Conservation (phyloP, 2,797 vertebrate species). For the Gambelia wislizenii region DNA sequence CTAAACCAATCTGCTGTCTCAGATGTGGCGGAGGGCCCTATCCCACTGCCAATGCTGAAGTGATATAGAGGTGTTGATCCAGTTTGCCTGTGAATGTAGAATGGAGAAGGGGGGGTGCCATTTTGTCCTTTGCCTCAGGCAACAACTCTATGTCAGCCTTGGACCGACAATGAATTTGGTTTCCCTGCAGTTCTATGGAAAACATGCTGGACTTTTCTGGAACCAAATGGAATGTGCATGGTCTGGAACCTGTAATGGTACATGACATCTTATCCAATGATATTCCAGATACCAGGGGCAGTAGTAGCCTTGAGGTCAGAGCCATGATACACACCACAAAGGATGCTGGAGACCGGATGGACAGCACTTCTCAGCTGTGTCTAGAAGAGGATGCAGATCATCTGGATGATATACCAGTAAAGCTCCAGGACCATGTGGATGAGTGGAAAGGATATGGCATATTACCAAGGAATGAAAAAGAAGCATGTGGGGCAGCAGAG, state of each 20-base stretch:
- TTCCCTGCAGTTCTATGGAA: constrained; percentile 18
- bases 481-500: neutral
- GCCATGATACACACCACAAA: constrained; percentile 7
- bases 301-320: neutral
- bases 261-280: constrained; percentile 28
- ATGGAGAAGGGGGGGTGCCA: neutral
- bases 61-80: neutral
- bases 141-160: neutral
- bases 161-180: neutral
- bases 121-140: neutral
- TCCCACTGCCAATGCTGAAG: too few species aligned
- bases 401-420: neutral
- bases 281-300: neutral
- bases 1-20: too few species aligned
- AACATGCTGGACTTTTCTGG: constrained; percentile 7
- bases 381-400: neutral
- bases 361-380: neutral
- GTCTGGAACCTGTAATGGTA: constrained; percentile 15
- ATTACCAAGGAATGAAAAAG: neutral
- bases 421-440: neutral
- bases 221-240: neutral
- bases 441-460: neutral
- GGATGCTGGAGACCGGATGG: neutral
- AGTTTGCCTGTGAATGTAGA: neutral
- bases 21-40: too few species aligned